A percentile compares a stretch with the other conserved stretches of the same genome.
phyloP scores from a whole-genome alignment of 2,113 vertebrate genomes.

The Chaetops frenatus region DNA sequence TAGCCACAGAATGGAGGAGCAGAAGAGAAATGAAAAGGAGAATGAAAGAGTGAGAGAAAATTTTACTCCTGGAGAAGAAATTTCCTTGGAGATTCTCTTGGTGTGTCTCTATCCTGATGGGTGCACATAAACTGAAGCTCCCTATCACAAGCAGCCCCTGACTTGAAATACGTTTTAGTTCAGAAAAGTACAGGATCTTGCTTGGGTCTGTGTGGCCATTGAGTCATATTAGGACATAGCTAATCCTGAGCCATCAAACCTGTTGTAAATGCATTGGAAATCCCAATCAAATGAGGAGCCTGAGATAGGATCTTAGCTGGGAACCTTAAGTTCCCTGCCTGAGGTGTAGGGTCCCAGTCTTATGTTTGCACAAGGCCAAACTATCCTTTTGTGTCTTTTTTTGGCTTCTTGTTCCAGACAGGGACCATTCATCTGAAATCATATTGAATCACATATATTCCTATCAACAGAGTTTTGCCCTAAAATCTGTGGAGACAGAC shows the following conservation, averaged over 20 bases:
- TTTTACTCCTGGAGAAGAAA: background rate
- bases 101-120: background rate
- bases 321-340: background rate
- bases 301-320: accelerated
- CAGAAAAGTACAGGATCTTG: background rate
- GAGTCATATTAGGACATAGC: background rate
- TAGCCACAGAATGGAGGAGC: background rate
- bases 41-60: background rate
- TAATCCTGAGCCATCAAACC: background rate
- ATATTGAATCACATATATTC: background rate
- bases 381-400: background rate
- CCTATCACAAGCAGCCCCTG: background rate
- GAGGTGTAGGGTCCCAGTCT: too few species aligned
- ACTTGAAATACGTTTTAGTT: background rate
- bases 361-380: accelerated
- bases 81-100: background rate
- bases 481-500: background rate
- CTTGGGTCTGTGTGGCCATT: background rate
- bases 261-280: background rate
- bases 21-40: background rate
- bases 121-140: background rate
- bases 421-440: background rate
- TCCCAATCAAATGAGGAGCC: background rate
- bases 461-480: background rate
- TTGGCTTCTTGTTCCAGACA: background rate